Percentiles rank a stretch among this genome's conserved stretches.
phyloP scores from a whole-genome alignment of 2,888 invertebrate species.

The Penaeus monodon region DNA sequence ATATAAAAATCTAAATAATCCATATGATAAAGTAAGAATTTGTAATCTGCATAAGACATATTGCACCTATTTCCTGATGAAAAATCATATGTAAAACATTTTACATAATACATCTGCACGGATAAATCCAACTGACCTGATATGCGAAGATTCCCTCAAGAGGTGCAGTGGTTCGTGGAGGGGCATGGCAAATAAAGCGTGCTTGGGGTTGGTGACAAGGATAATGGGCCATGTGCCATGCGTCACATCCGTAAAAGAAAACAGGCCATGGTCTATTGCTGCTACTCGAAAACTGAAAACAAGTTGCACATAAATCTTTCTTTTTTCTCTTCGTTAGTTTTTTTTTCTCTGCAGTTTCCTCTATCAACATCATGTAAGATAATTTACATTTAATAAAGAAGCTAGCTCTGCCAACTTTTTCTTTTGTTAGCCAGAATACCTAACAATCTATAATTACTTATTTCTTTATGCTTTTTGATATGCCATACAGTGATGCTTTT shows the following conservation, averaged over 20 bases:
- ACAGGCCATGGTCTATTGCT: constrained; percentile 89
- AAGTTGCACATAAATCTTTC: too few relatives aligned
- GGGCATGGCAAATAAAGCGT: constrained; percentile 81
- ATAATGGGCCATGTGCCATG: constrained; percentile 85
- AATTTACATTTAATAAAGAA: not conserved
- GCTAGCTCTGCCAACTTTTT: not conserved
- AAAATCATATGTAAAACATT: too few relatives aligned
- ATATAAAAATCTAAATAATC: too few relatives aligned
- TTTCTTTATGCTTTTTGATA: not conserved
- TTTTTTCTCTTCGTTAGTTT: too few relatives aligned
- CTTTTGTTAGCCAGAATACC: not conserved
- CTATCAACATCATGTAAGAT: not conserved
- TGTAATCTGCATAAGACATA: too few relatives aligned
- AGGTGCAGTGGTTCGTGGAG: constrained; percentile 80
- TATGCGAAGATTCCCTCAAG: constrained; percentile 80
- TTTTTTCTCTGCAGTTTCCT: too few relatives aligned
- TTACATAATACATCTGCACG: too few relatives aligned
- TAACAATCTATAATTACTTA: not conserved
- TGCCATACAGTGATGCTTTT: too few relatives aligned
- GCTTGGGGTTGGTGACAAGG: constrained; percentile 91
- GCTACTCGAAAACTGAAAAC: constrained; percentile 80
- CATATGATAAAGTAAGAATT: too few relatives aligned
- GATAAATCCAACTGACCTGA: constrained; percentile 74
- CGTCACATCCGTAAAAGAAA: constrained; percentile 85
- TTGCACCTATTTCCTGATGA: too few relatives aligned